These are phyloP conservation scores for Stichodactyla helianthus DNA, from an alignment of 64 coral and sea anemone genomes.

Conservation along the genomic window DNA sequence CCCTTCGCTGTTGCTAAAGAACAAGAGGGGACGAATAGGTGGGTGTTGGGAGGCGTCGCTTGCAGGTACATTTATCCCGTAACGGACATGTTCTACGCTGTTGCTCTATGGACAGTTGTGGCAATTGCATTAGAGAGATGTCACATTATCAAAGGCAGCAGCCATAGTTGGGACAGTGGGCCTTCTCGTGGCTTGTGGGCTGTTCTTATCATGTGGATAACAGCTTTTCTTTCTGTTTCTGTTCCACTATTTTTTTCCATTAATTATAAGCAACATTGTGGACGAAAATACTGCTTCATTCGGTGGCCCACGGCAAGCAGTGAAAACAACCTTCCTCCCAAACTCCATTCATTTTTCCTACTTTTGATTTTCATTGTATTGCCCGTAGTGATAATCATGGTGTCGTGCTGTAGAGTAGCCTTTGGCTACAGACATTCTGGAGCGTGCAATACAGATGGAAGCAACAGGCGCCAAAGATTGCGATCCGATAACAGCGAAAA, in stretches of 20 bases:
- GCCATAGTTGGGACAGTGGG: neutral
- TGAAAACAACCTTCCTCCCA: neutral
- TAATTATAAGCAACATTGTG: neutral
- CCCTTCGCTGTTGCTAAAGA: constrained; percentile 49
- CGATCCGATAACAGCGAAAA: constrained; percentile 18
- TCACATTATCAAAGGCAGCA: constrained; percentile 13
- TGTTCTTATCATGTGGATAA: constrained; percentile 29
- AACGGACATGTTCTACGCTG: constrained; percentile 31
- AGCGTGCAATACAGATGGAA: constrained; percentile 16
- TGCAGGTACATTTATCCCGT: constrained; percentile 39
- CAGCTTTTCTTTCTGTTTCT: constrained; percentile 26
- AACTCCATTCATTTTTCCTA: constrained; percentile 23
- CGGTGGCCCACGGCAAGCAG: neutral
- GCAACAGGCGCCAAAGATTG: neutral
- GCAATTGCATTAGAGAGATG: constrained; percentile 52
- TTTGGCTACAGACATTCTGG: neutral
- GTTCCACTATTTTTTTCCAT: constrained; percentile 37
- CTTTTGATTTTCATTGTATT: constrained; percentile 19
- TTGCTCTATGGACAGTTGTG: constrained; percentile 37
- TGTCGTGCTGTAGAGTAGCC: constrained; percentile 28
- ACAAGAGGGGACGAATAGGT: neutral
- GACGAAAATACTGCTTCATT: constrained; percentile 3
- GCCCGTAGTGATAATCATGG: constrained; percentile 33
- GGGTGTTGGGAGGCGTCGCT: constrained; percentile 20
- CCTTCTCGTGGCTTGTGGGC: neutral